Evolutionary conservation across 2,888 invertebrate genomes (phyloP).

Genomic region (Athalia rosae): DNA sequence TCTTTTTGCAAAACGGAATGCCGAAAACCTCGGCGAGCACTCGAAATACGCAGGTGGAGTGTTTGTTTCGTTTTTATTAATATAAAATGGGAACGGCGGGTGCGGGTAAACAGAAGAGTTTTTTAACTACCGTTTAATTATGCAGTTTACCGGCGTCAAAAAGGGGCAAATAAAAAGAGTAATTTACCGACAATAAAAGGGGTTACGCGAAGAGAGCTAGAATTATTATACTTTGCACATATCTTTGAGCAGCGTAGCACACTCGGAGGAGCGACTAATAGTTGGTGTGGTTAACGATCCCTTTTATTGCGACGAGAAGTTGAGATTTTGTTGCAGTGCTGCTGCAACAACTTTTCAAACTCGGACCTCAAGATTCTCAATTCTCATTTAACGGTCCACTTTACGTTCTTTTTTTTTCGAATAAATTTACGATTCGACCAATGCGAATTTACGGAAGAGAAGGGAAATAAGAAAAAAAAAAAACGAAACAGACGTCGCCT

Average conservation of each 20-base stretch:
- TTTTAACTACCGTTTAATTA: constrained; percentile 66
- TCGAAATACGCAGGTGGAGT: not conserved
- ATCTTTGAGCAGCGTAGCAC: constrained; percentile 11
- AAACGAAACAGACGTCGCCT: not conserved
- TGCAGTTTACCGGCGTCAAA: constrained; percentile 63
- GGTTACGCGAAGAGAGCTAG: constrained; percentile 43
- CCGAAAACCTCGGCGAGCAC: not conserved
- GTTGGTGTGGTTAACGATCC: constrained; percentile 68
- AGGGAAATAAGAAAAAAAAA: no score
- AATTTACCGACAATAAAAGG: constrained; percentile 62
- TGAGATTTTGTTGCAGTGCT: constrained; percentile 69
- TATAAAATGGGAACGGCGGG: not conserved
- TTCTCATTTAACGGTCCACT: not conserved
- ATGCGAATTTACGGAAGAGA: not conserved
- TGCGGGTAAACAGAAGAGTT: constrained; percentile 50
- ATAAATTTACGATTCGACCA: constrained; percentile 11
- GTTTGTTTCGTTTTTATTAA: not conserved
- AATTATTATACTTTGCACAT: constrained; percentile 16
- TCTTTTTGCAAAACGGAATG: no score
- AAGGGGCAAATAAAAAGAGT: constrained; percentile 40
- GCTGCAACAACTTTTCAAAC: not conserved
- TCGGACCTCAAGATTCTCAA: not conserved
- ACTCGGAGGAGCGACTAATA: constrained; percentile 35
- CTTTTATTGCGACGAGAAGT: constrained; percentile 69
- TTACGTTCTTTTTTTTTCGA: not conserved